Base-by-base conservation (phyloP, 2,797 vertebrate species). In the Remorina albescens region DNA sequence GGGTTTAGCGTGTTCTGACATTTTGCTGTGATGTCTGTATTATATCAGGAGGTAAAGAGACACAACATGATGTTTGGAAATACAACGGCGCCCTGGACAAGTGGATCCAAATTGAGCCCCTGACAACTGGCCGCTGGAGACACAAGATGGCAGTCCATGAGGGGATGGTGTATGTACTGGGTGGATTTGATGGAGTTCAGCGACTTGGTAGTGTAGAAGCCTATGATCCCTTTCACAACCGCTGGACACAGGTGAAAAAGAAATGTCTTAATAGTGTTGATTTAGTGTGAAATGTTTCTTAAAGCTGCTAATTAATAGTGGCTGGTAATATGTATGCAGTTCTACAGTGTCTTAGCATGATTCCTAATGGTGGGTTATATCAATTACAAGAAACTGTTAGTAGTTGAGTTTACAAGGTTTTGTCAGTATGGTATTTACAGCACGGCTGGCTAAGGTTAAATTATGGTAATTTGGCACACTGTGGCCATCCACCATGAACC, bases 31-130 rank as follows among this genome's bases (percentile, higher is more conserved):
- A 69, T 51, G 13, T 5, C 71, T 3, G 18, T 13, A 1, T 68
- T 44, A 11, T 75, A 85, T 18, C 81, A 99, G 98, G 98, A 87
- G 98, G 98, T 67, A 99, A 99, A 88, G 97, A 99, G 93, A 99
- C 97, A 44, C 95, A 96, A 69, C 95, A 96, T 0, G 97, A 99
- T 49, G 97, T 96, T 15, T 99, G 98, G 98, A 99, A 98, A 91
- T 99, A 99, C 57, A 99, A 97, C 0, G 96, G 97, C 0, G 97
- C 97, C 2, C 95, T 99, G 78, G 98, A 99, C 91, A 98, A 98
- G 74, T 99, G 98, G 98, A 98, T 99, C 80, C 96, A 97, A 88
- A 96, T 97, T 0, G 98, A 99, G 59, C 92, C 96, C 30, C 91
- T 99, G 70, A 93, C 86, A 37, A 93, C 82, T 8, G 97, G 96